A percentile compares a stretch with the other conserved stretches of the same genome.
Conservation (phyloP, 2,113 vertebrate species). For the Hyla sarda region DNA sequence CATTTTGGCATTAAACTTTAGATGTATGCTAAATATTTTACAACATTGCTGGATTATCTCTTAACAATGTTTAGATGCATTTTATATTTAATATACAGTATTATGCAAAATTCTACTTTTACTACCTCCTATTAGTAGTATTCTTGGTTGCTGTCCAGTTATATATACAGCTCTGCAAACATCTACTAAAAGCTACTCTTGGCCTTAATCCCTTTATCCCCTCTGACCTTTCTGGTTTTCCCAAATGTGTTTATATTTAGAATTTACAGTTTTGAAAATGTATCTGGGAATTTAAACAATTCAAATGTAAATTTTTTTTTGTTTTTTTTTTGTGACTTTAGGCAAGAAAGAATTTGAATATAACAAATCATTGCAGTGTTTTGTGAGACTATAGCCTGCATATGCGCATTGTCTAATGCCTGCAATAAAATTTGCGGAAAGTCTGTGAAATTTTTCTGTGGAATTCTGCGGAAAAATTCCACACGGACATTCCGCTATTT, state of each 20-base stretch:
- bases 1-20: slow-evolving; percentile 1
- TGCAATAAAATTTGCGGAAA: too few species aligned
- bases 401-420: too few species aligned
- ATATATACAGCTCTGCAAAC: slow-evolving; percentile 26
- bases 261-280: neutral
- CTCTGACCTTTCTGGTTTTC: slow-evolving; percentile 16
- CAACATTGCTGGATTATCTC: neutral
- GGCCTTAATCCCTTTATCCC: slow-evolving; percentile 1
- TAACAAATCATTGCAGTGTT: neutral
- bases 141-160: neutral
- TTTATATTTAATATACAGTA: neutral
- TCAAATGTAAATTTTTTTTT: neutral
- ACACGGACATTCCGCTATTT: too few species aligned
- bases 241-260: slow-evolving; percentile 8
- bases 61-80: neutral
- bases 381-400: neutral
- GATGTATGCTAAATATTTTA: slow-evolving; percentile 29
- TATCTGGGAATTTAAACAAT: neutral
- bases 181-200: slow-evolving; percentile 1
- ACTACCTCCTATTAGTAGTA: neutral
- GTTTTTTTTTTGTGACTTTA: neutral
- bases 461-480: too few species aligned
- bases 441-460: too few species aligned
- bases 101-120: neutral
- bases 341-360: neutral